A percentile compares a stretch with the other conserved stretches of the same genome.
phyloP scores from a whole-genome alignment of 2,797 vertebrate genomes.

The Pseudochirops cupreus region DNA sequence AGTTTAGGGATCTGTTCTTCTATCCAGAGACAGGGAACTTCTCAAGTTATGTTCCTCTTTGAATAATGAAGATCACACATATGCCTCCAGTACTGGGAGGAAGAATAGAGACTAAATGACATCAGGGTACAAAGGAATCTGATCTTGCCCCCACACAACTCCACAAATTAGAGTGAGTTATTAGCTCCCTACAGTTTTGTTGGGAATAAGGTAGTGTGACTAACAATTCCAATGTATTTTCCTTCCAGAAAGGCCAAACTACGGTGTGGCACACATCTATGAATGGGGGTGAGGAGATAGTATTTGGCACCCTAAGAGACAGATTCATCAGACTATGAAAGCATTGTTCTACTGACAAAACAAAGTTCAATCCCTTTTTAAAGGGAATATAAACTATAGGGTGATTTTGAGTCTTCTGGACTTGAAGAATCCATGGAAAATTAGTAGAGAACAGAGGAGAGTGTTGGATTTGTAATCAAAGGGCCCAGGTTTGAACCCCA shows the following conservation, averaged over 20 bases:
- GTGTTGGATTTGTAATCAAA: background rate
- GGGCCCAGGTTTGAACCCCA: background rate
- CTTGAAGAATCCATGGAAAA: background rate
- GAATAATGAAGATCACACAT: background rate
- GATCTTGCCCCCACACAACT: background rate
- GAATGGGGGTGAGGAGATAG: background rate
- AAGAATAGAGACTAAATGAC: background rate
- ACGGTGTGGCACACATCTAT: background rate
- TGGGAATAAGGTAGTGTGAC: background rate
- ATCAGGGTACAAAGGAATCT: background rate
- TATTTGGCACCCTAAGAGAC: background rate
- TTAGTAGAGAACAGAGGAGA: background rate
- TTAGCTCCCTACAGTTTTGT: background rate
- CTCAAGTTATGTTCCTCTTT: background rate
- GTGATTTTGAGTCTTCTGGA: background rate
- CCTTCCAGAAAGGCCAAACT: background rate
- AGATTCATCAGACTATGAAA: background rate
- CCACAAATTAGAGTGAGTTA: background rate
- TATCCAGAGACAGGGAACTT: background rate
- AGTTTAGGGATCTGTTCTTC: background rate
- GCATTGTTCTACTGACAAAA: background rate
- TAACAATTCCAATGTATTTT: background rate
- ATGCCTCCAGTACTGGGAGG: background rate
- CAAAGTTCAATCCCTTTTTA: background rate
- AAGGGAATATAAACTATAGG: background rate